phyloP scores from a whole-genome alignment of 1,140 invertebrate species.

The Daktulosphaira vitifoliae region DNA sequence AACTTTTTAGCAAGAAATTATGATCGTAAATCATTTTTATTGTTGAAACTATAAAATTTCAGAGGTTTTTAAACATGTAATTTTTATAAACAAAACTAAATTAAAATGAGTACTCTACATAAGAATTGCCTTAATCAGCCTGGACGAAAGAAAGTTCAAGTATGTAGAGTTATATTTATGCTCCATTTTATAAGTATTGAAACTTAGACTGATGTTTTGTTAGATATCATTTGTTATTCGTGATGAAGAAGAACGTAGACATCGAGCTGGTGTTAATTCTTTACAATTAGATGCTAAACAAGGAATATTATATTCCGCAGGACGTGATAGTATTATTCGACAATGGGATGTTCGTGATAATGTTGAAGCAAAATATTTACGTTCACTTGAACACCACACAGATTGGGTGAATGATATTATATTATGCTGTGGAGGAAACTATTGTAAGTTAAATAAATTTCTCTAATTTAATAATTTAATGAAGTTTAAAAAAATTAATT shows the following conservation, averaged over 20 bases:
- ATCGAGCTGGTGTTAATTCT: conserved; percentile 92
- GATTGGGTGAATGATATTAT: conserved; percentile 99
- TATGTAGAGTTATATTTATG: conserved; percentile 17
- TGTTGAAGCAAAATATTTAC: conserved; percentile 75
- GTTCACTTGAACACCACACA: conserved; percentile 96
- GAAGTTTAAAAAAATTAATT: neutral
- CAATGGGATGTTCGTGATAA: conserved; percentile 76
- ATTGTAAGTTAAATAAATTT: conserved; percentile 53
- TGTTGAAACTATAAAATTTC: no score
- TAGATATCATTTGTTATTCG: conserved; percentile 97
- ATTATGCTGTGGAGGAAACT: conserved; percentile 90
- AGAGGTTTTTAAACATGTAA: no score
- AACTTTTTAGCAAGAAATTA: no score
- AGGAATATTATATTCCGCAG: conserved; percentile 89
- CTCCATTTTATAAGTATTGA: neutral
- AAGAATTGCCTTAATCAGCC: conserved; percentile 34
- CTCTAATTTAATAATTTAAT: conserved; percentile 21
- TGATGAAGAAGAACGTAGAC: conserved; percentile 86
- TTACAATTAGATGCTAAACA: conserved; percentile 83
- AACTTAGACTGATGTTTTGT: neutral
- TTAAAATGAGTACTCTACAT: conserved; percentile 26
- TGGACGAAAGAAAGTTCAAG: conserved; percentile 40
- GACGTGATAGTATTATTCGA: conserved; percentile 95
- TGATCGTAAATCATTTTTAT: no score
- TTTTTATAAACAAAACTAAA: no score